Conservation (phyloP, 2,888 invertebrate genomes). For the Chaetoderma sp. region DNA sequence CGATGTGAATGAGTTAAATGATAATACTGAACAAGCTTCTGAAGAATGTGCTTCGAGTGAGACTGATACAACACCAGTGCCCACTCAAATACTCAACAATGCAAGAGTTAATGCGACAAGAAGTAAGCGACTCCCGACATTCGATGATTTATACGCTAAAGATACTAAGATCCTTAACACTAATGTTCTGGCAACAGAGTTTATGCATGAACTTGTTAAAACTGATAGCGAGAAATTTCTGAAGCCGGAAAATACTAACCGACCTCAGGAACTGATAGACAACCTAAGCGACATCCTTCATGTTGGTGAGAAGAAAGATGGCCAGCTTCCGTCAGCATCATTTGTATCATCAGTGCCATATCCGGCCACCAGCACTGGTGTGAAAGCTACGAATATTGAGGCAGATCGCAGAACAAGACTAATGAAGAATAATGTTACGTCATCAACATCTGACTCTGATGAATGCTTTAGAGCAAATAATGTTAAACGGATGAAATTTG, state of each 20-base stretch:
- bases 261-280: constrained; percentile 37
- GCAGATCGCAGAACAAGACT: constrained; percentile 52
- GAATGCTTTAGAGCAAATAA: constrained; percentile 38
- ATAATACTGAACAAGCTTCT: no score
- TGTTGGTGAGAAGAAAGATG: not conserved
- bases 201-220: constrained; percentile 71
- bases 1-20: not conserved
- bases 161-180: constrained; percentile 75
- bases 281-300: not conserved
- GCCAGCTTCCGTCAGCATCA: not conserved
- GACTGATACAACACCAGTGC: not conserved
- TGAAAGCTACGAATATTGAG: constrained; percentile 72
- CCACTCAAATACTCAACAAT: constrained; percentile 25
- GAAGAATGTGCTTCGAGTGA: not conserved
- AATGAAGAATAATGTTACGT: constrained; percentile 32
- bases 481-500: constrained; percentile 51
- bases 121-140: constrained; percentile 33
- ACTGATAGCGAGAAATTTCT: constrained; percentile 75
- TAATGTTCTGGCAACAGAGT: constrained; percentile 70
- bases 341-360: no score
- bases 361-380: no score
- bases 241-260: constrained; percentile 70
- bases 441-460: constrained; percentile 21
- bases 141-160: constrained; percentile 73
- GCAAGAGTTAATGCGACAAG: constrained; percentile 25